Conservation (phyloP, 2,797 vertebrate species). For the Clamator glandarius region DNA sequence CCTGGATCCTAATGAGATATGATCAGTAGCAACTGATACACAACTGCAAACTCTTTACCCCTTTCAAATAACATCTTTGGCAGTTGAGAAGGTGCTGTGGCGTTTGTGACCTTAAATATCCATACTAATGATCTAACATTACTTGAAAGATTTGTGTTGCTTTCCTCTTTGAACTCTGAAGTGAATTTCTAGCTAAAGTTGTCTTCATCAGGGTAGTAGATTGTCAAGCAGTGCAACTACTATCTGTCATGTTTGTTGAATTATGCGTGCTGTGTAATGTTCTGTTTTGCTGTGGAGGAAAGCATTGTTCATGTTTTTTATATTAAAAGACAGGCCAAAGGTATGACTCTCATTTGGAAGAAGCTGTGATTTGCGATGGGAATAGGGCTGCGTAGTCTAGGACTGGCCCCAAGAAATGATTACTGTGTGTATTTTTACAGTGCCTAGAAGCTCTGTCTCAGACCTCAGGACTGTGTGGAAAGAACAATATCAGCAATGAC, state of each 20-base stretch:
- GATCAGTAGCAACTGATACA: not conserved
- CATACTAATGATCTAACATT: not conserved
- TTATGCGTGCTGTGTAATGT: not conserved
- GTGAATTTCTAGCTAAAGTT: not conserved
- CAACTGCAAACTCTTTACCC: not conserved
- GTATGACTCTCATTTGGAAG: conserved; percentile 50
- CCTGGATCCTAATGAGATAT: not conserved
- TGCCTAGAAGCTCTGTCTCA: conserved; percentile 10
- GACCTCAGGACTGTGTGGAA: not conserved
- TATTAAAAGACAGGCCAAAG: conserved; percentile 31
- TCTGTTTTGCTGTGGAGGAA: not conserved
- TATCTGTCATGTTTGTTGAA: not conserved
- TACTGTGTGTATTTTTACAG: conserved; percentile 25
- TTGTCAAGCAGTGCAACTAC: not conserved
- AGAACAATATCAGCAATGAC: conserved; percentile 15
- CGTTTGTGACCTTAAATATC: not conserved
- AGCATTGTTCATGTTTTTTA: not conserved
- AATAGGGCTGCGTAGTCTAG: not conserved
- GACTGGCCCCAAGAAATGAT: conserved; percentile 12
- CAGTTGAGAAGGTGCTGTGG: not conserved
- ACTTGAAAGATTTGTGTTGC: not conserved
- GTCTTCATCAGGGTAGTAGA: not conserved
- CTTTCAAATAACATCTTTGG: not conserved
- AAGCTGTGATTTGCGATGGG: conserved; percentile 10
- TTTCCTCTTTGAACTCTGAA: not conserved